Base-by-base conservation (phyloP, 1,140 invertebrate species). In the Tetragonula clypearis region DNA sequence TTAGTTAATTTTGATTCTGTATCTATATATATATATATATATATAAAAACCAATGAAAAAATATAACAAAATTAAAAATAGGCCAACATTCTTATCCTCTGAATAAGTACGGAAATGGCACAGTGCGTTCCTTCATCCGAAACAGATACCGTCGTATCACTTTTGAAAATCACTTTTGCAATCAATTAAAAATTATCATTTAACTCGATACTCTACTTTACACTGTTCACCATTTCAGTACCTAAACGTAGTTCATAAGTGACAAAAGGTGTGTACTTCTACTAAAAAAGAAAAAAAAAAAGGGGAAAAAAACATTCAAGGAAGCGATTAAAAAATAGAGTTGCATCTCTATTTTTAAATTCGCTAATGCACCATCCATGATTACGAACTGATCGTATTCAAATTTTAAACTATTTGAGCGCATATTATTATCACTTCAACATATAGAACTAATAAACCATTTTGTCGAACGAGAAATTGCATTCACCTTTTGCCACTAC, bases 1-100 rank as follows among this genome's bases (percentile, higher is more conserved):
- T 90, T 85, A 84, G 86, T 87, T 79, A 87, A 91, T 88, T 88
- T 90, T 86, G 87, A 91, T 91, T 86, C 68, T 49, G 65, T 80
- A 69, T 75, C n/a, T n/a, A n/a, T n/a, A n/a, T n/a, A n/a, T n/a
- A 84, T 9, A 49, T 49, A 49, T 86, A 88, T 83, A 49, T 49
- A 49, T 86, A 88, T 83, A 90, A 79, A 78, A 88, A 91, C 69
- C 26, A 90, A 79, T 74, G 87, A 69, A 85, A 87, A 90, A 82
- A 87, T 74, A 82, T 90, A 92, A 90, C 90, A 92, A 91, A 91
- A 92, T 76, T 86, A 88, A 85, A 92, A 90, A 87, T 90, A 92
- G 88, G 88, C 87, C 91, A 93, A 92, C 90, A 92, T 88, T 58
- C 72, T 72, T 90, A 92, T 89, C 76, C 80, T 84, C 55, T 84